These are phyloP conservation scores for Cossypha caffra DNA, from an alignment of 2,797 vertebrate species.

Conservation along the genomic window DNA sequence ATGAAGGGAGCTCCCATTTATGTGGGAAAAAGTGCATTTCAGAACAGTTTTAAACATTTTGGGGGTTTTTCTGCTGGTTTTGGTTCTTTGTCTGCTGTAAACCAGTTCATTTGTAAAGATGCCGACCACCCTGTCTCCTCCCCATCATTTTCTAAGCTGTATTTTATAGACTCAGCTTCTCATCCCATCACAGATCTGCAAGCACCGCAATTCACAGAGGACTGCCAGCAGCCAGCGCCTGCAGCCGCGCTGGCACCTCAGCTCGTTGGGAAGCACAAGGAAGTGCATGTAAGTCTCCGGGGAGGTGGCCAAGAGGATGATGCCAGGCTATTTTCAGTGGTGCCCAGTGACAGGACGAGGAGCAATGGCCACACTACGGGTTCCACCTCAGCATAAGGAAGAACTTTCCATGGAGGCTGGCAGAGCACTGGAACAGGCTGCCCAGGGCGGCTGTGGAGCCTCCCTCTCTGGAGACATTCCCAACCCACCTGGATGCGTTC, in stretches of 20 bases:
- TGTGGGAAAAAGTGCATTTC: rapidly evolving
- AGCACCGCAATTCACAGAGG: rapidly evolving
- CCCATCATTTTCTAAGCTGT: rapidly evolving
- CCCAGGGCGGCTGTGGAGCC: too few relatives aligned
- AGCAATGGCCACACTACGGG: background rate
- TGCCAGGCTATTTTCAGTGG: background rate
- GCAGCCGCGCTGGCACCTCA: background rate
- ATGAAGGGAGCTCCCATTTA: background rate
- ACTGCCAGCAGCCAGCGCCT: rapidly evolving
- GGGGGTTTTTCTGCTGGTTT: too few relatives aligned
- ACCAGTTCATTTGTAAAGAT: background rate
- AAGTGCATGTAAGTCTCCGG: rapidly evolving
- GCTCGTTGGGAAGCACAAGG: background rate
- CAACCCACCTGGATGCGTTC: background rate
- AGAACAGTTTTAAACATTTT: background rate
- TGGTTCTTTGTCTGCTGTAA: background rate
- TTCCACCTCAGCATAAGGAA: background rate
- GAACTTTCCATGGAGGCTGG: background rate
- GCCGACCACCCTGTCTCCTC: rapidly evolving
- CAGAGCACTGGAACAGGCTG: background rate
- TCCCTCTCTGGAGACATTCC: background rate
- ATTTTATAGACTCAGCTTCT: background rate
- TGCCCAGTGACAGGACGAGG: background rate
- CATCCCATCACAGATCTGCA: rapidly evolving
- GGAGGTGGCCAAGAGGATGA: background rate